phyloP scores from a whole-genome alignment of 1,140 invertebrate genomes.

The Procambarus clarkii region DNA sequence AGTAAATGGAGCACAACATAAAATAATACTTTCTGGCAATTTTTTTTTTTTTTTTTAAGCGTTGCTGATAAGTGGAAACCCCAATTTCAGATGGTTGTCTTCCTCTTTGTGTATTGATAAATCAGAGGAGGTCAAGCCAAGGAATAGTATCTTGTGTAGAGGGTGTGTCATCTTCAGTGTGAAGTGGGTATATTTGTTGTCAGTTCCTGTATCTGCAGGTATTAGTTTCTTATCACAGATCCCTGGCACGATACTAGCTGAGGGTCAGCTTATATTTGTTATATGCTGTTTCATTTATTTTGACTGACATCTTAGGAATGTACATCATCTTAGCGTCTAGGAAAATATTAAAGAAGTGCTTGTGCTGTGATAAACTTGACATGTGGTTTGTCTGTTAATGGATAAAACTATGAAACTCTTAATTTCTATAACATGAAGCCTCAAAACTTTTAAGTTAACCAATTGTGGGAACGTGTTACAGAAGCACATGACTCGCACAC shows the following conservation, averaged over 20 bases:
- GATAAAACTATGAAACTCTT: neutral
- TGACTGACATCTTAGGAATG: conserved; percentile 20
- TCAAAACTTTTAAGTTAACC: neutral
- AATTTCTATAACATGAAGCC: neutral
- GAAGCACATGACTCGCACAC: conserved; percentile 11
- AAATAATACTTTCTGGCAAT: neutral
- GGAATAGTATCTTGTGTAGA: neutral
- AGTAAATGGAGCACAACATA: neutral
- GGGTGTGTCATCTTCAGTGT: neutral
- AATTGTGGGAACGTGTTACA: neutral
- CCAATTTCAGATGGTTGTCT: too few species aligned
- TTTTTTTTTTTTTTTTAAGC: too few species aligned
- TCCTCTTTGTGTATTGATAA: too few species aligned
- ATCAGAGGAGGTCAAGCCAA: too few species aligned
- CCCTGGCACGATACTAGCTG: neutral
- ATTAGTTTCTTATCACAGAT: neutral
- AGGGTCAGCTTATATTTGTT: neutral
- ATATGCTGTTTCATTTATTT: conserved; percentile 2
- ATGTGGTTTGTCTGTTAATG: neutral
- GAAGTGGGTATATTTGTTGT: neutral
- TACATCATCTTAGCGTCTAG: conserved; percentile 35
- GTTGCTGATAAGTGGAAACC: too few species aligned
- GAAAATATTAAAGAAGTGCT: neutral
- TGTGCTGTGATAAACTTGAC: neutral
- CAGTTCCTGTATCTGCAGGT: neutral